phyloP scores from a whole-genome alignment of 2,113 vertebrate genomes.

The Campylomormyrus numenius region DNA sequence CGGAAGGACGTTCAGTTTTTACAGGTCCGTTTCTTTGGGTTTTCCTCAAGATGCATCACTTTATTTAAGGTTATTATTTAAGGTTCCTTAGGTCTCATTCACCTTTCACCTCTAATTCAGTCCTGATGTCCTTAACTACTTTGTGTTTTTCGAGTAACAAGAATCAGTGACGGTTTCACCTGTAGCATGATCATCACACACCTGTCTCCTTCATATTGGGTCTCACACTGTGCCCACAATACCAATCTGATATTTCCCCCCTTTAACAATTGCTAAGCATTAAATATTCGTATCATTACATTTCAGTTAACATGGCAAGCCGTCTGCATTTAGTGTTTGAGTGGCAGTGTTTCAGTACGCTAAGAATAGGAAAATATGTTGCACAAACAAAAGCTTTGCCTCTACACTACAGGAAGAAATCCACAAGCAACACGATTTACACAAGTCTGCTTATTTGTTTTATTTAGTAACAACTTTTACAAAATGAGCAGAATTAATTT shows the following conservation, averaged over 20 bases:
- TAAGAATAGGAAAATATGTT: too few relatives aligned
- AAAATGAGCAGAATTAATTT: too few relatives aligned
- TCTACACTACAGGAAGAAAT: too few relatives aligned
- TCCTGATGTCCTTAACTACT: neutral
- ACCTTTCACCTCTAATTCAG: neutral
- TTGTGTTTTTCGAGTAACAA: neutral
- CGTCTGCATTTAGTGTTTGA: too few relatives aligned
- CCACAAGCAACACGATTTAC: too few relatives aligned
- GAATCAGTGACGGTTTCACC: neutral
- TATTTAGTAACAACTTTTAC: too few relatives aligned
- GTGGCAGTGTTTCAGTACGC: too few relatives aligned
- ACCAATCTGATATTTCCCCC: neutral
- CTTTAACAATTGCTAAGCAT: neutral
- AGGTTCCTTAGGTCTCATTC: neutral
- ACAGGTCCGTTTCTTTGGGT: slow-evolving; percentile 55
- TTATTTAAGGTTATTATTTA: neutral
- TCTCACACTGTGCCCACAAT: too few relatives aligned
- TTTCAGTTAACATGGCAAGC: too few relatives aligned
- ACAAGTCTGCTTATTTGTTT: too few relatives aligned
- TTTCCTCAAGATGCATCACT: slow-evolving; percentile 9
- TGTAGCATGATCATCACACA: neutral
- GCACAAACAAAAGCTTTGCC: too few relatives aligned
- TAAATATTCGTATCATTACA: too few relatives aligned
- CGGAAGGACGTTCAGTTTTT: slow-evolving; percentile 50
- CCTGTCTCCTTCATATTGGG: neutral